These are phyloP conservation scores for Spheniscus mendiculus DNA, from an alignment of 2,113 vertebrate genomes.

Conservation along the genomic window DNA sequence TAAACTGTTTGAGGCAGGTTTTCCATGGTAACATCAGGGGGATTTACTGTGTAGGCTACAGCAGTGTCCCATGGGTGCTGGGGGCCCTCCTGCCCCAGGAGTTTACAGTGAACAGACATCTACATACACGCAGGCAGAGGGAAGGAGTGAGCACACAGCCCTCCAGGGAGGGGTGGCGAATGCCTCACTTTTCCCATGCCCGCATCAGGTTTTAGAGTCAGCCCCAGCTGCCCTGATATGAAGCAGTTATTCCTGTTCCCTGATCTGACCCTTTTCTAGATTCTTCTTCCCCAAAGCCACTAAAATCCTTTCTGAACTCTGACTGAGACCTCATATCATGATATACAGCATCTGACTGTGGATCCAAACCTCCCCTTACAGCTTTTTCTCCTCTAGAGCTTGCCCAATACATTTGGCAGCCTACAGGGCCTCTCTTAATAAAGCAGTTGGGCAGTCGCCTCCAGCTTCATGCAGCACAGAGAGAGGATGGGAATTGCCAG, in stretches of 20 bases:
- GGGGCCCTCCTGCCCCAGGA: neutral
- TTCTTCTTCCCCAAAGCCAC: neutral
- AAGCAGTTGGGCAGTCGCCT: neutral
- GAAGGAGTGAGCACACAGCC: neutral
- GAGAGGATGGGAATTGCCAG: neutral
- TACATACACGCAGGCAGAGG: neutral
- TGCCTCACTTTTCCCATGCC: neutral
- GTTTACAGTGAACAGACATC: neutral
- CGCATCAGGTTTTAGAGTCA: neutral
- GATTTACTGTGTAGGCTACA: neutral
- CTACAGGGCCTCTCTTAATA: neutral
- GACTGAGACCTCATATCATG: neutral
- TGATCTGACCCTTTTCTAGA: neutral
- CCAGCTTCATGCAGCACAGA: neutral
- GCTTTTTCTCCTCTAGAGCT: neutral
- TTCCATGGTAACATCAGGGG: neutral
- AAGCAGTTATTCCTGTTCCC: neutral
- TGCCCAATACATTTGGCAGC: neutral
- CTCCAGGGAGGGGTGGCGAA: neutral
- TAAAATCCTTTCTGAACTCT: neutral
- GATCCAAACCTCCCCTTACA: neutral
- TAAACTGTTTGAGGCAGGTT: neutral
- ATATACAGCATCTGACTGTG: neutral
- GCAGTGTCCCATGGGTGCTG: neutral
- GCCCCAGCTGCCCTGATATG: neutral